Evolutionary conservation across 2,113 vertebrate species (phyloP).

Genomic region (Psilopsiagon aurifrons): DNA sequence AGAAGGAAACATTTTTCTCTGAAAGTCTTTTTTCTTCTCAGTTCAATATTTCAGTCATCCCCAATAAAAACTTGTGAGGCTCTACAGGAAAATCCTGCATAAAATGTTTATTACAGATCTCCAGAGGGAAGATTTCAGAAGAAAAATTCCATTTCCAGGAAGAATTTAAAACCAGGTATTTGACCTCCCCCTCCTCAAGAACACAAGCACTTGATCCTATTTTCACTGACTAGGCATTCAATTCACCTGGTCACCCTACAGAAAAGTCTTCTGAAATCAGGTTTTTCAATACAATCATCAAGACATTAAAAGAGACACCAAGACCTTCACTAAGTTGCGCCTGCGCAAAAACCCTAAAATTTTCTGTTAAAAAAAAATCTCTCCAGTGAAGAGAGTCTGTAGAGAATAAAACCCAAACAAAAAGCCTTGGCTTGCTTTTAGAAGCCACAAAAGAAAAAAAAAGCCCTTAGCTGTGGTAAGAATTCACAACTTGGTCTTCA

Average conservation of each 20-base stretch:
- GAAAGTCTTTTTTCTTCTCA: neutral
- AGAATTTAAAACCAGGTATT: neutral
- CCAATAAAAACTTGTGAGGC: neutral
- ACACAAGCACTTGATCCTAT: neutral
- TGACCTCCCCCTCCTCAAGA: neutral
- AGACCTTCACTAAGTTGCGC: neutral
- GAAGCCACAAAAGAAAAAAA: neutral
- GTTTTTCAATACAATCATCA: neutral
- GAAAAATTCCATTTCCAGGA: neutral
- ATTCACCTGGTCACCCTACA: neutral
- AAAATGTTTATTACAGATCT: neutral
- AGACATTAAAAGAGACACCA: neutral
- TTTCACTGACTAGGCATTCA: neutral
- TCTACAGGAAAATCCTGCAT: neutral
- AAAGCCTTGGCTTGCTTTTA: neutral
- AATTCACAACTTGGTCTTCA: neutral
- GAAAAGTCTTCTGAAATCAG: neutral
- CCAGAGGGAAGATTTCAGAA: neutral
- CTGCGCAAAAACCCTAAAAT: rapidly evolving
- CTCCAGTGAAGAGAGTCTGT: neutral
- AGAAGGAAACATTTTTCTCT: neutral
- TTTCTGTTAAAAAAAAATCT: neutral
- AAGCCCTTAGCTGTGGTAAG: rapidly evolving
- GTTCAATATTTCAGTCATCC: neutral
- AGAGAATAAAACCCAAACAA: neutral